Evolutionary conservation across 2,113 vertebrate genomes (phyloP), one percentile per base, ranked within the genome.

Genomic region (Petaurus breviceps): DNA sequence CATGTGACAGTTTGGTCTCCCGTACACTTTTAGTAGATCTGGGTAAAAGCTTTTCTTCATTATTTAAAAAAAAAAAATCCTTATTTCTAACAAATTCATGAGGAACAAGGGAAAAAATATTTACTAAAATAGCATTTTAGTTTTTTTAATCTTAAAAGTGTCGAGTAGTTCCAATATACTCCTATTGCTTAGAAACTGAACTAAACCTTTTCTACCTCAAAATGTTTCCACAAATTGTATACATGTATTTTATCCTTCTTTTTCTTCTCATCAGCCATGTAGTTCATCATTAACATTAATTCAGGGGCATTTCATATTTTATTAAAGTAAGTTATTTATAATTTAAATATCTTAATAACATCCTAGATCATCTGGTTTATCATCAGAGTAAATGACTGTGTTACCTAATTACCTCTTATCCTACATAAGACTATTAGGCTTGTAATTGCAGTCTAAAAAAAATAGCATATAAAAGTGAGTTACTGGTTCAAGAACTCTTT

Each of bases 1-100:
- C 37, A n/a, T 77, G 4, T 47, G 5, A 4, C 46, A 0, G 0
- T 2, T 3, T 0, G 26, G 11, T 53, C 25, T 19, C 49, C 23
- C 1, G 0, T 31, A 23, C 0, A 47, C 49, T 52, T 77, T 14
- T 2, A 5, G 50, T 57, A 47, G 16, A 22, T 77, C 37, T 43
- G n/a, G 10, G 8, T 84, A 84, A 84, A 43, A 43, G n/a, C 31
- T n/a, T 68, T 68, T 77, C 61, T 19, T n/a, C 26, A n/a, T n/a
- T 77, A 31, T 31, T 57, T 55, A 0, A 16, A 37, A 68, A 68
- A 68, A 68, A 57, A 37, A 68, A 37, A 37, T n/a, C 24, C 6
- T 54, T 46, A 7, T 52, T 22, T 50, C 8, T 31, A 68, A 51
- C 11, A 31, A 55, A 9, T 55, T 14, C 28, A 9, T 46, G 89